Evolutionary conservation across 2,797 vertebrate genomes (phyloP).

Genomic region (Acridotheres tristis): DNA sequence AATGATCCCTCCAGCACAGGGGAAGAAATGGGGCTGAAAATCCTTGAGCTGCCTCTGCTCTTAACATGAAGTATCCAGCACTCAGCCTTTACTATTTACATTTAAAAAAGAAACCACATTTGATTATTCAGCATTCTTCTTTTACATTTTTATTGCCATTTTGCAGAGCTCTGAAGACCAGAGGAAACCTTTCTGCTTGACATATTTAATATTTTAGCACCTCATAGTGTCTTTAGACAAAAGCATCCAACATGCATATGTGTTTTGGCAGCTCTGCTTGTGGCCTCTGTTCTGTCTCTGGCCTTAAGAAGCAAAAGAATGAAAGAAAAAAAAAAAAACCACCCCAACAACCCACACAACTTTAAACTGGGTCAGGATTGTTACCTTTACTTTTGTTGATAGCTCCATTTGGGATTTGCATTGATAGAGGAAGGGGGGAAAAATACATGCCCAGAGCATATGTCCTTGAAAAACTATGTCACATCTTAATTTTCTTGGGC

Average conservation of each 20-base stretch:
- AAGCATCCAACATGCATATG: slow-evolving; percentile 25
- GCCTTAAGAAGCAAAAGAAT: slow-evolving; percentile 13
- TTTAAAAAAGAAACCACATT: slow-evolving; percentile 48
- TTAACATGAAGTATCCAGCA: background rate
- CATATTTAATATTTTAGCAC: slow-evolving; percentile 60
- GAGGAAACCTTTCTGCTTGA: slow-evolving; percentile 51
- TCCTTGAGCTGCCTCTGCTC: background rate
- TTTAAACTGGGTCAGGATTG: slow-evolving; percentile 42
- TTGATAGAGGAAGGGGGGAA: background rate
- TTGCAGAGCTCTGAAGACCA: slow-evolving; percentile 32
- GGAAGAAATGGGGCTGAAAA: background rate
- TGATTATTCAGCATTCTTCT: slow-evolving; percentile 66
- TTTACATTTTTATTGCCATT: slow-evolving; percentile 40
- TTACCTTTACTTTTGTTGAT: slow-evolving; percentile 32
- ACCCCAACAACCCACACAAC: background rate
- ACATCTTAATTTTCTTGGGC: slow-evolving; percentile 47
- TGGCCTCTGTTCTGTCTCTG: slow-evolving; percentile 39
- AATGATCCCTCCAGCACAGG: background rate
- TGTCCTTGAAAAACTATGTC: slow-evolving; percentile 59
- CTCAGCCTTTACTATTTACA: slow-evolving; percentile 5
- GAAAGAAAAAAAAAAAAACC: background rate
- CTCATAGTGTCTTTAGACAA: slow-evolving; percentile 47
- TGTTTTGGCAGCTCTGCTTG: slow-evolving; percentile 50
- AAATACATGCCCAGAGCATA: background rate
- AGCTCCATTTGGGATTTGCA: slow-evolving; percentile 31